Percentiles rank a stretch among this genome's conserved stretches.
Evolutionary conservation across 1,140 invertebrate species (phyloP).

Genomic region (Euglossa dilemma): DNA sequence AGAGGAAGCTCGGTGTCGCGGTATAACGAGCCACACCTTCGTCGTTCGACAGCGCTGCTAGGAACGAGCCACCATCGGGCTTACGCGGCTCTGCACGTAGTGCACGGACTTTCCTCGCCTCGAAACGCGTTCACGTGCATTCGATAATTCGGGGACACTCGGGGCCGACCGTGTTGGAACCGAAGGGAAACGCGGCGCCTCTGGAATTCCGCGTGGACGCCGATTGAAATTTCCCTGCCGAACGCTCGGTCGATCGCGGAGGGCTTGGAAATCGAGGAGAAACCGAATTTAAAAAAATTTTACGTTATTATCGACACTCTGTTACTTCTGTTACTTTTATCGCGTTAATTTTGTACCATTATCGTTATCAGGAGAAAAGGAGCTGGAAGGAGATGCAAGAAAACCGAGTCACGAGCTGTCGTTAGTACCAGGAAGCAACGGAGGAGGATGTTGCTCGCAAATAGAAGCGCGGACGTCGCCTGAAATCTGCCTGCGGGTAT

Average conservation of each 20-base stretch:
- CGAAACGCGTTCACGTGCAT: constrained; percentile 33
- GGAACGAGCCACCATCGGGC: constrained; percentile 30
- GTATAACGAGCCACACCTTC: constrained; percentile 36
- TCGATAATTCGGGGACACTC: constrained; percentile 30
- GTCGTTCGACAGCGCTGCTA: constrained; percentile 5
- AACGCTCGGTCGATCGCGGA: background rate
- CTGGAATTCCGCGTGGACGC: background rate
- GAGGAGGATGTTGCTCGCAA: too few species aligned
- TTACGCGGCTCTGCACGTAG: constrained; percentile 35
- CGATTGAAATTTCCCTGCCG: background rate
- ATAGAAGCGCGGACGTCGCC: too few species aligned
- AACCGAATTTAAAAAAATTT: background rate
- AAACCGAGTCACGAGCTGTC: too few species aligned
- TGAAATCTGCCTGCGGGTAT: too few species aligned
- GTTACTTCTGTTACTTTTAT: too few species aligned
- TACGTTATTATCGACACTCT: too few species aligned
- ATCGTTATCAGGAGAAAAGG: too few species aligned
- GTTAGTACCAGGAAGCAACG: too few species aligned
- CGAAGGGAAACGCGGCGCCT: constrained; percentile 16
- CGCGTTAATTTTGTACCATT: too few species aligned
- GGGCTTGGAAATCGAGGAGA: too few species aligned
- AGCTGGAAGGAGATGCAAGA: too few species aligned
- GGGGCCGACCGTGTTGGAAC: background rate
- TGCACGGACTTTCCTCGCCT: constrained; percentile 42
- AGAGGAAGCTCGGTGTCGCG: constrained; percentile 14